phyloP scores from a whole-genome alignment of 2,888 invertebrate genomes.

The Drosophila anomalipes region DNA sequence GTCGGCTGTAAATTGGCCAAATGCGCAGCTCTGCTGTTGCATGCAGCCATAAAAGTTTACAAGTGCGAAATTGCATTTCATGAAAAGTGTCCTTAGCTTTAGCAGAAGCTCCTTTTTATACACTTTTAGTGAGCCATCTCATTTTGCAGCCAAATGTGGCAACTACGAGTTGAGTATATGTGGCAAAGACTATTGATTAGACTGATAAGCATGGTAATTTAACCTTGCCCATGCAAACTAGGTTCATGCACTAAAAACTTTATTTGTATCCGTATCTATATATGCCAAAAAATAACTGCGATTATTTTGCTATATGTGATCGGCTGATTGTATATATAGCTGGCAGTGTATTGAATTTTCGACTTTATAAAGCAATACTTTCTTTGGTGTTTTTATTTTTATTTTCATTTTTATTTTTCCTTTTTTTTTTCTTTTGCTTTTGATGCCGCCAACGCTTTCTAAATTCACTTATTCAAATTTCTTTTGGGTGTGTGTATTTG shows the following conservation, averaged over 20 bases:
- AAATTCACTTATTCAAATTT: conserved; percentile 81
- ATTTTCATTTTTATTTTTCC: background rate
- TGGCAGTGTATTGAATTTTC: conserved; percentile 2
- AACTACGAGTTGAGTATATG: background rate
- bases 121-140: background rate
- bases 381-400: background rate
- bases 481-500: conserved; percentile 52
- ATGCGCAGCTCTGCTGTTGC: conserved; percentile 33
- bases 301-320: background rate
- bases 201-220: background rate
- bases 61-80: conserved; percentile 80
- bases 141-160: background rate
- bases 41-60: conserved; percentile 77
- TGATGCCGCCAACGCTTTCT: conserved; percentile 67
- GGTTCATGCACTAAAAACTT: background rate
- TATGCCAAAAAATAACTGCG: too few species aligned
- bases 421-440: conserved; percentile 13
- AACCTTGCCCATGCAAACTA: background rate
- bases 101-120: conserved; percentile 42
- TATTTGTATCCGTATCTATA: background rate
- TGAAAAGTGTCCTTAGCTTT: conserved; percentile 77
- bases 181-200: background rate
- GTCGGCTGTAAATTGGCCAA: conserved; percentile 31
- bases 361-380: background rate
- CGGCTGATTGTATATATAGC: background rate